phyloP scores from a whole-genome alignment of 2,113 vertebrate genomes.

The Microcebus lehilahytsara region DNA sequence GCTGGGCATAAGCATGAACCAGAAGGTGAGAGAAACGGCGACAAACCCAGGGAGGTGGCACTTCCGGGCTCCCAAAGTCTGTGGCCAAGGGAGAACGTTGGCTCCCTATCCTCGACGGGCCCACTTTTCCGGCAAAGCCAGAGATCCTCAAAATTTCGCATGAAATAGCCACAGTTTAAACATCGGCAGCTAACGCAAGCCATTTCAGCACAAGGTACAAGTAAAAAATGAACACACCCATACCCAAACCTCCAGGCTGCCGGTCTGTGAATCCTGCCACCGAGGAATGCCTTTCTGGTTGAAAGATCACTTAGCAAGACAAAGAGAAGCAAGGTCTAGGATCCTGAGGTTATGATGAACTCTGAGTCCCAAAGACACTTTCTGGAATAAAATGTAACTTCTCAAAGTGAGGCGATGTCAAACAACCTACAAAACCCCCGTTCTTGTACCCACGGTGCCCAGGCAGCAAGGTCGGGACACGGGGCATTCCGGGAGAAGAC shows the following conservation, averaged over 20 bases:
- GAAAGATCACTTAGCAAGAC: background rate
- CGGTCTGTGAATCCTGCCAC: background rate
- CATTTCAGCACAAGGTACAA: background rate
- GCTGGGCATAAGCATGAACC: background rate
- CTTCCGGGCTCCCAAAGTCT: accelerated
- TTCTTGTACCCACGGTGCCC: accelerated
- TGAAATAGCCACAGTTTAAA: background rate
- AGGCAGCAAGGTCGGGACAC: accelerated
- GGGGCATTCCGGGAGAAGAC: background rate
- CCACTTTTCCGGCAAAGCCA: background rate
- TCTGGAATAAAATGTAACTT: background rate
- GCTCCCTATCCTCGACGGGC: accelerated
- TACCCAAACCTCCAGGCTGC: background rate
- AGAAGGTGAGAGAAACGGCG: background rate
- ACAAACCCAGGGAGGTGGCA: background rate
- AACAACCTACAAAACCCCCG: background rate
- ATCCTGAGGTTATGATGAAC: background rate
- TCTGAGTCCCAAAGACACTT: background rate
- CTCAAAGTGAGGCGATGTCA: background rate
- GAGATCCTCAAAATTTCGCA: background rate
- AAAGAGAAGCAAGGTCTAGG: background rate
- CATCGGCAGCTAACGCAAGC: background rate
- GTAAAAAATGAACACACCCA: background rate
- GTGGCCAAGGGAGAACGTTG: accelerated
- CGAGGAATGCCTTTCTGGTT: background rate